These are phyloP conservation scores for Psilopogon haemacephalus DNA, from an alignment of 2,113 vertebrate species.

Conservation along the genomic window DNA sequence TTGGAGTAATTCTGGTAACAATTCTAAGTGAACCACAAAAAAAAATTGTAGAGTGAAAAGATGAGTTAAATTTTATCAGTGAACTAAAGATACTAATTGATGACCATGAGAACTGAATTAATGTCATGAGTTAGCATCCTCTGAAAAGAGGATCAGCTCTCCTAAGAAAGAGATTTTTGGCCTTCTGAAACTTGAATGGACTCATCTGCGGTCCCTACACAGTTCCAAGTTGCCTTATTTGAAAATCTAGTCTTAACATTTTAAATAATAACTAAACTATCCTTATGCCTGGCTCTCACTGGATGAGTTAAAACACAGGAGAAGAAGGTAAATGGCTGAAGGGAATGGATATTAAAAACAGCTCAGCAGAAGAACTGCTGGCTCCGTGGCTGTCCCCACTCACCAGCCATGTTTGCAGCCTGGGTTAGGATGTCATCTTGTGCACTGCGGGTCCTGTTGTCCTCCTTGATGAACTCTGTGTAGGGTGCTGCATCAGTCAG, in stretches of 20 bases:
- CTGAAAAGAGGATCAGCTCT: background rate
- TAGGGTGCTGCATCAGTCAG: slow-evolving; percentile 80
- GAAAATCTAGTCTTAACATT: background rate
- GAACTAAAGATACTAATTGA: background rate
- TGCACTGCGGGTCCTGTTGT: slow-evolving; percentile 90
- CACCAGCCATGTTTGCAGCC: slow-evolving; percentile 94
- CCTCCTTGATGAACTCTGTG: slow-evolving; percentile 86
- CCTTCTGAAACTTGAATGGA: background rate
- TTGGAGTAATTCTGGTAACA: background rate
- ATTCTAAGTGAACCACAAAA: background rate
- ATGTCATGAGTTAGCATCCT: background rate
- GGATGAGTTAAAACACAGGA: background rate
- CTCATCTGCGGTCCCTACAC: background rate
- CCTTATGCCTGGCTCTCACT: background rate
- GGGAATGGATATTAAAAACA: background rate
- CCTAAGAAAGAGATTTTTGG: background rate
- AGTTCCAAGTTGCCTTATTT: background rate
- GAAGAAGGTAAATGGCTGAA: background rate
- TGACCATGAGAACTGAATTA: background rate
- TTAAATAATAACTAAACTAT: background rate
- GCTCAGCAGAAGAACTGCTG: background rate
- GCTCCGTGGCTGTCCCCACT: background rate
- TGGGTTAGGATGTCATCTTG: slow-evolving; percentile 94
- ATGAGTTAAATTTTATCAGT: background rate
- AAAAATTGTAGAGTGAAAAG: background rate